A percentile compares a stretch with the other conserved stretches of the same genome.
phyloP scores from a whole-genome alignment of 2,797 vertebrate species.

The Phoxinus dragarum region DNA sequence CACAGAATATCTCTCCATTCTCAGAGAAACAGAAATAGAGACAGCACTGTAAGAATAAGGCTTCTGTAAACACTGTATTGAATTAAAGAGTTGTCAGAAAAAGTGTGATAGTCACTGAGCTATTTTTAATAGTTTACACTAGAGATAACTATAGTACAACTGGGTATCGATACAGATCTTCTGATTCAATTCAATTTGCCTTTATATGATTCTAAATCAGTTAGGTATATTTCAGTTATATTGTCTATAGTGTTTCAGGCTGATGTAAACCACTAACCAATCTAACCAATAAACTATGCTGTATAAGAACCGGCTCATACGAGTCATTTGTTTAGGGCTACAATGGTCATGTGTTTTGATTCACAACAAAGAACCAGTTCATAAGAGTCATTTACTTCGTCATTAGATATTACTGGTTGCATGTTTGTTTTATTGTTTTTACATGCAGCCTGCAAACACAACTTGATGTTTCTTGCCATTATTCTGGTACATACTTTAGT shows the following conservation, averaged over 20 bases:
- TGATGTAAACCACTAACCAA: not conserved
- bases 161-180: not conserved
- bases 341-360: not conserved
- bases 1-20: not conserved
- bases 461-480: not conserved
- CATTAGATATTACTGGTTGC: not conserved
- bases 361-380: not conserved
- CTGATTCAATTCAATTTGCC: not conserved
- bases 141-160: not conserved
- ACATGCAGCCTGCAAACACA: not conserved
- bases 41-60: not conserved
- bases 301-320: not conserved
- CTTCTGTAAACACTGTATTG: not conserved
- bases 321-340: not conserved
- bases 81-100: not conserved
- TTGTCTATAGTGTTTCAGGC: not conserved
- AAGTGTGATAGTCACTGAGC: not conserved
- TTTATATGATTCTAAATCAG: not conserved
- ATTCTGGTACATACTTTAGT: not conserved
- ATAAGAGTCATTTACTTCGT: not conserved
- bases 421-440: not conserved
- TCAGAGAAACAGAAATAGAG: not conserved
- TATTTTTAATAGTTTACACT: not conserved
- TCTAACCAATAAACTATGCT: not conserved
- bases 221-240: not conserved